Evolutionary conservation across 2,888 invertebrate species (phyloP).

Genomic region (Drosophila tanythrix): DNA sequence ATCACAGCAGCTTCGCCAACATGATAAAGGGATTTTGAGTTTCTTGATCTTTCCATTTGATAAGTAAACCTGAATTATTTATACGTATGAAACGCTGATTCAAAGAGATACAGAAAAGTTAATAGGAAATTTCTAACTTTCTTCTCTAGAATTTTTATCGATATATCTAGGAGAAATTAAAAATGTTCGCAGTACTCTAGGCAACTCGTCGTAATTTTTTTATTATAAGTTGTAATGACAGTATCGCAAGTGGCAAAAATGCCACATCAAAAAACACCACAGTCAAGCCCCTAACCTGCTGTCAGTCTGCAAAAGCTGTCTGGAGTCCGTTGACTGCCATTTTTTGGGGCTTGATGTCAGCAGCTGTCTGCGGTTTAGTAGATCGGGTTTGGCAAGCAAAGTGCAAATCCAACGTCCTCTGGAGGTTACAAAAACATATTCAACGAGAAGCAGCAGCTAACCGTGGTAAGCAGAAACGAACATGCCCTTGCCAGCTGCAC

Average conservation of each 20-base stretch:
- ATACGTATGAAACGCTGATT: neutral
- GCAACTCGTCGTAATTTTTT: conserved; percentile 10
- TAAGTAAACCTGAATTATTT: neutral
- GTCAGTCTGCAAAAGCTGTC: conserved; percentile 3
- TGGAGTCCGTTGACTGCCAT: conserved; percentile 1
- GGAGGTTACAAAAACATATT: conserved; percentile 20
- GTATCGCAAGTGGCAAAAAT: conserved; percentile 17
- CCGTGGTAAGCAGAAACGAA: neutral
- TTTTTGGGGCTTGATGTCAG: conserved; percentile 40
- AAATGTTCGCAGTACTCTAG: neutral
- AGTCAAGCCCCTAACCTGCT: conserved; percentile 2
- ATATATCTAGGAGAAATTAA: neutral
- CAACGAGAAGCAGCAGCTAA: neutral
- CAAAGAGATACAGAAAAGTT: neutral
- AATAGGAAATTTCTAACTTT: neutral
- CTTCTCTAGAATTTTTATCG: neutral
- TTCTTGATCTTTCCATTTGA: neutral
- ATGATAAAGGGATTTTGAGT: conserved; percentile 19
- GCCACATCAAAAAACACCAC: conserved; percentile 1
- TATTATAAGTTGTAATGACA: conserved; percentile 27
- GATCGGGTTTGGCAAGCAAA: conserved; percentile 32
- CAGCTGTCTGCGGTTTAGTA: conserved; percentile 38
- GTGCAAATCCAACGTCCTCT: conserved; percentile 39
- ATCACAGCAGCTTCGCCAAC: neutral
- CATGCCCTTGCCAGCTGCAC: neutral